Base-by-base conservation (phyloP, 2,113 vertebrate genomes). In the Oncorhynchus tshawytscha region DNA sequence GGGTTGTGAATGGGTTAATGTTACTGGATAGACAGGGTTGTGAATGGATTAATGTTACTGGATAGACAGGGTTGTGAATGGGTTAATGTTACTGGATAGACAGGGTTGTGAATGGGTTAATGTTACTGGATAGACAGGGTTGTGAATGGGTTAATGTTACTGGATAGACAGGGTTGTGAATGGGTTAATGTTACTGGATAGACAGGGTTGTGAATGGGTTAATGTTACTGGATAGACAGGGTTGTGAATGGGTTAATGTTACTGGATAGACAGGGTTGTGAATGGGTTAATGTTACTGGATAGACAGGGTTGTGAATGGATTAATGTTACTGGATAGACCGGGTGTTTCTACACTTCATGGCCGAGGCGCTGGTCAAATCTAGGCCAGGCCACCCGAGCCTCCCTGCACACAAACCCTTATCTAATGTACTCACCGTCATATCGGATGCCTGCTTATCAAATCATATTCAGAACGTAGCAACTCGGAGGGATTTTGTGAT, bases 321-420 rank as follows among this genome's bases (percentile, higher is more conserved):
- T 34, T 34, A 34, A 34, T 34, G 31, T 74, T 78, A 76, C 67
- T 49, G 71, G 81, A 76, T 49, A 80, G 80, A 74, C 70, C 85
- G 80, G 18, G 34, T 84, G 80, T 82, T 76, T 67, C n/a, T 54
- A 60, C 49, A 25, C 78, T 71, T 75, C n/a, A 77, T 71, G 51
- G 77, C 64, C 71, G 65, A 59, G 12, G 75, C 76, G 20, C 57
- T 71, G 73, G 73, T 83, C 80, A 82, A 51, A 90, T 86, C 85
- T 85, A 74, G 54, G 54, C 51, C 51, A 57, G 18, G 51, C 18
- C 39, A 45, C 39, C 39, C 9, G 39, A 45, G 39, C 39, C 9
- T 9, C 16, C 54, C 18, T 57, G 54, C 20, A 57, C 54, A 57
- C 54, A 45, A 45, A 45, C 9, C 39, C 39, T 45, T 45, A 45